These are phyloP conservation scores for Tenebrosternarchus preto DNA, from an alignment of 2,113 vertebrate genomes.

Conservation along the genomic window DNA sequence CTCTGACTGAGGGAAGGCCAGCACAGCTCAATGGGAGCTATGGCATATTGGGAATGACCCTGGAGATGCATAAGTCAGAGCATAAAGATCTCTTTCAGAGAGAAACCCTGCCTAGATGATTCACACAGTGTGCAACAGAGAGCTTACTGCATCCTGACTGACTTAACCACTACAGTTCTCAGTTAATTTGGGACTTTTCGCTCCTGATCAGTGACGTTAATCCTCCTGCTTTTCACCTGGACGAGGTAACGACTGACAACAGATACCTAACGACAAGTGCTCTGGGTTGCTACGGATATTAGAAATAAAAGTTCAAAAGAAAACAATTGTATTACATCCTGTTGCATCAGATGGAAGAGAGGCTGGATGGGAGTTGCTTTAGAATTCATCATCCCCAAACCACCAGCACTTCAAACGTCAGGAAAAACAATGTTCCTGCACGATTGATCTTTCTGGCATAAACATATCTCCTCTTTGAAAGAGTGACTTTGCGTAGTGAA, in stretches of 20 bases:
- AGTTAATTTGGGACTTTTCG: slow-evolving; percentile 39
- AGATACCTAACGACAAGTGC: slow-evolving; percentile 32
- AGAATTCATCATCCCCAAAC: slow-evolving; percentile 61
- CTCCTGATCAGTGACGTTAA: slow-evolving; percentile 40
- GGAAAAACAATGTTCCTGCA: slow-evolving; percentile 54
- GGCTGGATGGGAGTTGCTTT: slow-evolving; percentile 54
- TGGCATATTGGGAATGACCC: slow-evolving; percentile 28
- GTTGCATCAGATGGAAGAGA: slow-evolving; percentile 58
- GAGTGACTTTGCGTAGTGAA: slow-evolving; percentile 41
- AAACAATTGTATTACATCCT: slow-evolving; percentile 52
- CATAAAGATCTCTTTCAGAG: slow-evolving; percentile 33
- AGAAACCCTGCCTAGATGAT: slow-evolving; percentile 25
- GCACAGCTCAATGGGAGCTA: slow-evolving; percentile 20
- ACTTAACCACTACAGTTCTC: slow-evolving; percentile 16
- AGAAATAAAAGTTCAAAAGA: slow-evolving; percentile 52
- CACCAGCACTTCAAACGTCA: slow-evolving; percentile 58
- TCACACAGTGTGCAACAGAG: slow-evolving; percentile 27
- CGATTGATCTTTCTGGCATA: slow-evolving; percentile 58
- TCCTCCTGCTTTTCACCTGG: slow-evolving; percentile 44
- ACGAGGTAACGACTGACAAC: slow-evolving; percentile 38
- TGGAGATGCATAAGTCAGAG: slow-evolving; percentile 34
- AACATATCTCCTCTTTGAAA: slow-evolving; percentile 50
- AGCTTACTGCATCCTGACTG: slow-evolving; percentile 27
- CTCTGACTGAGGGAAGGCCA: slow-evolving; percentile 16
- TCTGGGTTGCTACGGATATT: slow-evolving; percentile 39